A percentile compares a stretch with the other conserved stretches of the same genome.
Evolutionary conservation across 2,797 vertebrate species (phyloP).

Genomic region (Sebastes nivosus): DNA sequence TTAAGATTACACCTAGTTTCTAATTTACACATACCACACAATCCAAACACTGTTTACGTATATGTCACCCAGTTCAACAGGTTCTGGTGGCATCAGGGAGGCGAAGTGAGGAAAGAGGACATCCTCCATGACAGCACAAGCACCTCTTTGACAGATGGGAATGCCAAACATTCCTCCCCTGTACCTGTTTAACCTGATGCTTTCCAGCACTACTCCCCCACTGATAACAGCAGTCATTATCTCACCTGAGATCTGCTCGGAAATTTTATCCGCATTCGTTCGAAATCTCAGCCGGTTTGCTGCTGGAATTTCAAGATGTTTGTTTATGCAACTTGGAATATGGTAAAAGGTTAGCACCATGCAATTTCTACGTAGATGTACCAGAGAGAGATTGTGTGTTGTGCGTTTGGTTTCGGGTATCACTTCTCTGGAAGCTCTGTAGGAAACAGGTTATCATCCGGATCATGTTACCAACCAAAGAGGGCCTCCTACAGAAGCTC

Average conservation of each 20-base stretch:
- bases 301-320: background rate
- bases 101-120: background rate
- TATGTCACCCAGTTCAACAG: background rate
- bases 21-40: background rate
- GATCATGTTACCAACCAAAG: constrained; percentile 44
- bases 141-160: background rate
- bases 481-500: constrained; percentile 1
- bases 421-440: constrained; percentile 26
- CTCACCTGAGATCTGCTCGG: background rate
- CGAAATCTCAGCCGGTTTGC: background rate
- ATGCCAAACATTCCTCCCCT: background rate
- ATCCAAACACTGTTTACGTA: background rate
- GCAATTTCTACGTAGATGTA: background rate
- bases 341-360: background rate
- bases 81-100: background rate
- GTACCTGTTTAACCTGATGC: background rate
- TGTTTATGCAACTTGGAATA: background rate
- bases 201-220: background rate
- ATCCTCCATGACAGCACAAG: background rate
- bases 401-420: constrained; percentile 34
- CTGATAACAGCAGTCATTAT: background rate
- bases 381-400: background rate
- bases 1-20: background rate
- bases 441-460: constrained; percentile 39
- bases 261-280: background rate